Percentiles rank a stretch among this genome's conserved stretches.
Evolutionary conservation across 2,797 vertebrate genomes (phyloP).

Genomic region (Crenichthys baileyi): DNA sequence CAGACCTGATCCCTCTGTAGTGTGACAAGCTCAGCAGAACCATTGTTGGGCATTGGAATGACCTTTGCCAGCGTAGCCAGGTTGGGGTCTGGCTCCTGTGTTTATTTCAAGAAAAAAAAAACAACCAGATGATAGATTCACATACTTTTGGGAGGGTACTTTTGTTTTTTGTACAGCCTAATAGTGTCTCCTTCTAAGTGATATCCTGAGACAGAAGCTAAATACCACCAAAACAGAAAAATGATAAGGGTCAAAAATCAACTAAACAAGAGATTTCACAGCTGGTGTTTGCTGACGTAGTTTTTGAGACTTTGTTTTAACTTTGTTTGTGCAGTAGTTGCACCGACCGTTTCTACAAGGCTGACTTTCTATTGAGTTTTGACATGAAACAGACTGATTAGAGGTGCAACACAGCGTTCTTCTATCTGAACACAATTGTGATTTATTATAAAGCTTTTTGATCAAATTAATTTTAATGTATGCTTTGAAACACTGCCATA

Average conservation of each 20-base stretch:
- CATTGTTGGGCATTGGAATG: constrained; percentile 94
- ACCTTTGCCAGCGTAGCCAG: constrained; percentile 93
- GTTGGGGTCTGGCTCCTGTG: constrained; percentile 86
- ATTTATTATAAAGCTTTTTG: neutral
- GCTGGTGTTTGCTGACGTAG: neutral
- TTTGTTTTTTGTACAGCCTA: constrained; percentile 15
- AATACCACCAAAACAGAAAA: neutral
- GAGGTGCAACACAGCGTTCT: neutral
- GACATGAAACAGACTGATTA: neutral
- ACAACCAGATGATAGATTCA: constrained; percentile 55
- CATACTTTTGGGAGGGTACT: constrained; percentile 23
- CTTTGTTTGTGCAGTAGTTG: too few relatives aligned
- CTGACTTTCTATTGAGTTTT: neutral
- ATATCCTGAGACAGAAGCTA: neutral
- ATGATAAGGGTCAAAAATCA: neutral
- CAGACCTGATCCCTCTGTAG: constrained; percentile 90
- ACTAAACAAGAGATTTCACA: too few relatives aligned
- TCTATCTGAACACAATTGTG: neutral
- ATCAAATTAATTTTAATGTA: neutral
- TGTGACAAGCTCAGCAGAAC: constrained; percentile 90
- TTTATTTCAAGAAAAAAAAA: neutral
- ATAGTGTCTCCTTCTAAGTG: neutral
- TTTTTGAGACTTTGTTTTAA: neutral
- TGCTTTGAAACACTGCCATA: too few relatives aligned
- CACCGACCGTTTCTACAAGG: too few relatives aligned